Evolutionary conservation across 2,888 invertebrate genomes (phyloP).

Genomic region (Panopea generosa): DNA sequence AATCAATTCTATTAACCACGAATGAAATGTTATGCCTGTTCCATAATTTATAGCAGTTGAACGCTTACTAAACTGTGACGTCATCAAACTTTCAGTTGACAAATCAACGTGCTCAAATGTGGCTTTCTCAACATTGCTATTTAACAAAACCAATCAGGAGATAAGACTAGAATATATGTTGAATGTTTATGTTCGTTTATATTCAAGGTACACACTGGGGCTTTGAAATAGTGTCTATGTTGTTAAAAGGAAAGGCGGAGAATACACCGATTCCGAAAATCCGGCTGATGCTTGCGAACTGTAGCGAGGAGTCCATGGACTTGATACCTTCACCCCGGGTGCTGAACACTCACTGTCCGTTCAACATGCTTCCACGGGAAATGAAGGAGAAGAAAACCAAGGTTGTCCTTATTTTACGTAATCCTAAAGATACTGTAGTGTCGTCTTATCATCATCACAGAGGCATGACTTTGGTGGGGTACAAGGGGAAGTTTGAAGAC

Average conservation of each 20-base stretch:
- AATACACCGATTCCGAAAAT: constrained; percentile 35
- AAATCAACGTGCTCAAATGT: no score
- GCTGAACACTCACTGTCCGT: constrained; percentile 59
- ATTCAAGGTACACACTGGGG: constrained; percentile 62
- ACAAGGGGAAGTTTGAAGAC: background rate
- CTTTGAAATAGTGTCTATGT: constrained; percentile 60
- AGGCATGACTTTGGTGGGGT: background rate
- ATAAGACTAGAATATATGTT: no score
- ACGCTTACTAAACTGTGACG: no score
- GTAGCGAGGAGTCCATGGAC: constrained; percentile 29
- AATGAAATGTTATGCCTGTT: no score
- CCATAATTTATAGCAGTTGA: no score
- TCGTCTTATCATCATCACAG: constrained; percentile 17
- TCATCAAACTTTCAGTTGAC: no score
- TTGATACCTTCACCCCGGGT: constrained; percentile 52
- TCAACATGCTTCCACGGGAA: constrained; percentile 37
- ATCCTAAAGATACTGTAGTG: constrained; percentile 17
- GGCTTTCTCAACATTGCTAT: no score
- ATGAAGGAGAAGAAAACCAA: background rate
- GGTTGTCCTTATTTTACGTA: constrained; percentile 14
- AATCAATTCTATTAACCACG: no score
- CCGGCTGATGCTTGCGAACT: constrained; percentile 51
- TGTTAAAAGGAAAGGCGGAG: constrained; percentile 49
- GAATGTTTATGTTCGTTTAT: no score
- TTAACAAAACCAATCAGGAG: no score